Evolutionary conservation across 2,797 vertebrate species (phyloP), one percentile per base, ranked within the genome.

Genomic region (Choloepus didactylus): DNA sequence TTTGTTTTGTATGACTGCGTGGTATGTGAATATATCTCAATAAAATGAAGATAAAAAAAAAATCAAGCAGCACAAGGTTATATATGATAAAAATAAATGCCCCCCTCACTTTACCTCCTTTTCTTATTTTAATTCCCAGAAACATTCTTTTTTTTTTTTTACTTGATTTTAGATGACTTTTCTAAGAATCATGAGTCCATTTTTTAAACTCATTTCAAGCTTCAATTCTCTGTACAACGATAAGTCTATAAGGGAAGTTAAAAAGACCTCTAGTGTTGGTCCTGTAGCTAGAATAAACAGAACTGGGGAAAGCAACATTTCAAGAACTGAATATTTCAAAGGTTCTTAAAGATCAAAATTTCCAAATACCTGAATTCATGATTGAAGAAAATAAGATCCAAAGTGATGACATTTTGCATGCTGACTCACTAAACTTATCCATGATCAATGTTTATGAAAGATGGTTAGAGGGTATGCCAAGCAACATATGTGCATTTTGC

Each of bases 161-260:
- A 84, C 27, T 69, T 72, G 51, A 69, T 85, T 95, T 90, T 80
- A 89, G 91, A 79, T 92, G 81, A 67, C 31, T 16, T 72, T 84
- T 89, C 21, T 46, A 94, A 94, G 29, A 90, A 90, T 92, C 84
- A 69, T 75, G 56, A 82, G 27, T 86, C n/a, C 67, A 7, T 62
- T 82, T 94, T 86, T 87, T 88, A 93, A 85, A 80, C 60, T 84
- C 75, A 94, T 96, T 94, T 89, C 23, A 92, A 90, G 67, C 59
- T 93, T 95, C 38, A 79, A 12, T 88, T 91, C 72, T 85, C 49
- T 51, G 21, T 75, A 15, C 21, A 87, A 92, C 49, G 9, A 72
- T 44, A 69, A 86, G 91, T 72, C 56, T 84, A 5, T 90, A 54
- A 1, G 19, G 41, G 85, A 93, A 80, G 8, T 85, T 89, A 27